These are phyloP conservation scores for Jaculus jaculus DNA, from an alignment of 2,113 vertebrate species.

Conservation along the genomic window DNA sequence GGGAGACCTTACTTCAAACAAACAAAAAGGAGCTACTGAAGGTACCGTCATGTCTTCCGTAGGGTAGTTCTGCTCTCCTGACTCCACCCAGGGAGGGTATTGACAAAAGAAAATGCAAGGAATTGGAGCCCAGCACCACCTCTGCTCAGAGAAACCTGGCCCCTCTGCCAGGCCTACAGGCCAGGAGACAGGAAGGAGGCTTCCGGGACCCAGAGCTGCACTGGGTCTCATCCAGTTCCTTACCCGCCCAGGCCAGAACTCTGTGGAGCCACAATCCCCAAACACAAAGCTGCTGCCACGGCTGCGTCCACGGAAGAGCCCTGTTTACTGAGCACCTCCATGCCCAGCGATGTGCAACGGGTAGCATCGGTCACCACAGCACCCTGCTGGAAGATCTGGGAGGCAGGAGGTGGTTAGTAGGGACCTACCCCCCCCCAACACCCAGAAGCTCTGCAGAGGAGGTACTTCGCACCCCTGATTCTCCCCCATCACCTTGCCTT, in stretches of 20 bases:
- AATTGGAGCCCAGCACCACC: background rate
- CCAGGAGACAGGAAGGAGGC: background rate
- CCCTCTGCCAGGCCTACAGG: background rate
- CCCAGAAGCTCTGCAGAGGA: background rate
- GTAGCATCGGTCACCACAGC: constrained; percentile 95
- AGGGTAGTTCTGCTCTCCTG: background rate
- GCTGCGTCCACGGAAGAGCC: constrained; percentile 97
- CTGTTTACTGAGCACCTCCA: constrained; percentile 89
- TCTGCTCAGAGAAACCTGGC: background rate
- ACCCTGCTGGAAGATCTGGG: constrained; percentile 92
- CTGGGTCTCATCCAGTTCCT: constrained; percentile 68
- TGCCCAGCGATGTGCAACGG: constrained; percentile 93
- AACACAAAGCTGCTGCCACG: constrained; percentile 92
- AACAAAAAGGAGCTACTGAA: background rate
- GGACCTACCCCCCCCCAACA: background rate
- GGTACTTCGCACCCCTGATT: too few relatives aligned
- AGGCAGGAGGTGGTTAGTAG: background rate
- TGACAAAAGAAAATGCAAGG: background rate
- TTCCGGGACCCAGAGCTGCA: background rate
- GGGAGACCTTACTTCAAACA: too few relatives aligned
- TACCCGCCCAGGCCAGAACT: constrained; percentile 96
- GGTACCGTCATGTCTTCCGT: background rate
- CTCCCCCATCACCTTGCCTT: too few relatives aligned
- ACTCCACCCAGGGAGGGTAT: background rate
- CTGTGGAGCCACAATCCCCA: constrained; percentile 95